A percentile compares a stretch with the other conserved stretches of the same genome.
Conservation (phyloP, 1,140 invertebrate species). For the Sitodiplosis mosellana region DNA sequence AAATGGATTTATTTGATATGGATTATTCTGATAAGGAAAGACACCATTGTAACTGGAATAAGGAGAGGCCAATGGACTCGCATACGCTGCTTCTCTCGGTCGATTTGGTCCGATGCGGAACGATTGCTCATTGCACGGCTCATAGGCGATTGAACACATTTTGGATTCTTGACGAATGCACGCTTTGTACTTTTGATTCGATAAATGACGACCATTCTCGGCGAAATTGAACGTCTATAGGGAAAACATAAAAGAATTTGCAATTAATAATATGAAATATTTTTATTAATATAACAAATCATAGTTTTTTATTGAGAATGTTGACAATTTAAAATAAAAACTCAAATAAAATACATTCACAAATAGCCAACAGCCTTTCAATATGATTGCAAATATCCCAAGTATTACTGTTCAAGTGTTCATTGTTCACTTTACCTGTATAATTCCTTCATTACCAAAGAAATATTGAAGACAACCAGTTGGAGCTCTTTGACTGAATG, state of each 20-base stretch:
- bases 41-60: no score
- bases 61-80: no score
- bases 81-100: background rate
- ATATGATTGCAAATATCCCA: no score
- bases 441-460: slow-evolving; percentile 30
- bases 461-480: slow-evolving; percentile 55
- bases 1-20: no score
- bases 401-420: no score
- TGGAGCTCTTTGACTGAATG: slow-evolving; percentile 51
- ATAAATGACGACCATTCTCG: slow-evolving; percentile 59
- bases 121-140: slow-evolving; percentile 51
- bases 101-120: slow-evolving; percentile 46
- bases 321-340: background rate
- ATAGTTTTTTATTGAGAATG: background rate
- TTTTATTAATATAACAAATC: background rate
- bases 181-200: slow-evolving; percentile 56
- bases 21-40: no score
- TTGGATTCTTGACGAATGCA: slow-evolving; percentile 49
- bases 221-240: slow-evolving; percentile 61
- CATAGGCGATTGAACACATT: slow-evolving; percentile 57
- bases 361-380: no score
- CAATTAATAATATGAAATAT: no score
- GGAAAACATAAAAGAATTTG: slow-evolving; percentile 26
- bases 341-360: no score
- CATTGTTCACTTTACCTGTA: no score